Conservation (phyloP, 2,888 invertebrate species). For the Hirtodrosophila duncani region DNA sequence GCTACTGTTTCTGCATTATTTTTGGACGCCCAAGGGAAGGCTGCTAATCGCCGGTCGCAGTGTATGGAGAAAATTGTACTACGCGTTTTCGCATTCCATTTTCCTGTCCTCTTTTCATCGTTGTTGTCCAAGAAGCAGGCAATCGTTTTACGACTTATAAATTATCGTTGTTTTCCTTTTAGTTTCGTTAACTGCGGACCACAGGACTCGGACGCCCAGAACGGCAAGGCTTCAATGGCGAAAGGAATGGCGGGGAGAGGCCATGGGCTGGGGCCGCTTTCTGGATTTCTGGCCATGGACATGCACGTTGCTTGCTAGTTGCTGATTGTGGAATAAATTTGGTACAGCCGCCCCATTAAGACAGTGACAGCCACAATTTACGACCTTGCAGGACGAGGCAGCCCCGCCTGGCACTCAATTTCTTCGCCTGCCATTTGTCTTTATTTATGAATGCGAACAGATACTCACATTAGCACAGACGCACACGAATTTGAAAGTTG, state of each 20-base stretch:
- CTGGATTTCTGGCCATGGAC: background rate
- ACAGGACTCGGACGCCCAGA: constrained; percentile 66
- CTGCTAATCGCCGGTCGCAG: constrained; percentile 57
- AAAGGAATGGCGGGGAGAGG: constrained; percentile 1
- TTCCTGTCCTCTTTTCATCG: constrained; percentile 52
- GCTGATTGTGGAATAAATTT: constrained; percentile 75
- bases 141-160: constrained; percentile 63
- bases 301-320: constrained; percentile 25
- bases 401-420: constrained; percentile 57
- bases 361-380: constrained; percentile 76
- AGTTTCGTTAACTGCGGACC: constrained; percentile 46
- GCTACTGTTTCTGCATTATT: constrained; percentile 56
- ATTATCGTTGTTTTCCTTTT: constrained; percentile 67
- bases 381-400: constrained; percentile 44
- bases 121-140: constrained; percentile 25
- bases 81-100: constrained; percentile 55
- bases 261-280: constrained; percentile 20
- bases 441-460: constrained; percentile 39
- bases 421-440: constrained; percentile 52
- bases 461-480: constrained; percentile 6
- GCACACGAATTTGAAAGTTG: constrained; percentile 16
- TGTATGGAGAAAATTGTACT: constrained; percentile 66
- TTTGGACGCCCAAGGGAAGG: constrained; percentile 28
- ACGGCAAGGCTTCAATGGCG: constrained; percentile 36
- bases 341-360: constrained; percentile 74